phyloP scores from a whole-genome alignment of 2,888 invertebrate species.

The Nymphalis polychloros region DNA sequence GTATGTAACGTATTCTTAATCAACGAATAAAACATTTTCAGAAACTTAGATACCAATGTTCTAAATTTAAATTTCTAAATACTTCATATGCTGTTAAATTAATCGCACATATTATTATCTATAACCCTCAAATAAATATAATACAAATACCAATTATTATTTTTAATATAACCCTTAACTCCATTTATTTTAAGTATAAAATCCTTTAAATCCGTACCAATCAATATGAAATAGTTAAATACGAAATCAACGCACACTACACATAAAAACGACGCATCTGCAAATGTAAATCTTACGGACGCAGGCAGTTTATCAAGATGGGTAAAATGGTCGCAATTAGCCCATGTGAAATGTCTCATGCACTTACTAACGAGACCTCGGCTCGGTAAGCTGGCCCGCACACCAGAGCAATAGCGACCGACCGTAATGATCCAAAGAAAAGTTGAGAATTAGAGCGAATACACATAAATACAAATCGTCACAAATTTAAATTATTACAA shows the following conservation, averaged over 20 bases:
- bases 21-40: too few relatives aligned
- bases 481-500: background rate
- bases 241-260: constrained; percentile 11
- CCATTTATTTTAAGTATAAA: background rate
- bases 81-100: too few relatives aligned
- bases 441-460: constrained; percentile 1
- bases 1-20: too few relatives aligned
- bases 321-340: constrained; percentile 80
- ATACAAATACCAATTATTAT: too few relatives aligned
- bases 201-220: background rate
- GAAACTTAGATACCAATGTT: too few relatives aligned
- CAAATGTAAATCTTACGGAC: constrained; percentile 55
- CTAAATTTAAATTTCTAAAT: too few relatives aligned
- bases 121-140: too few relatives aligned
- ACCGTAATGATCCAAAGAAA: background rate
- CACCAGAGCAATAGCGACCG: constrained; percentile 8
- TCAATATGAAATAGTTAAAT: background rate
- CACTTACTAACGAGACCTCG: constrained; percentile 78
- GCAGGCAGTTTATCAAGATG: constrained; percentile 76
- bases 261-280: constrained; percentile 46
- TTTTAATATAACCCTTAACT: too few relatives aligned
- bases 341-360: constrained; percentile 79
- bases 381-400: constrained; percentile 46
- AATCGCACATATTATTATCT: too few relatives aligned
- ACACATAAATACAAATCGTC: background rate